A percentile compares a stretch with the other conserved stretches of the same genome.
Evolutionary conservation across 2,113 vertebrate species (phyloP).

Genomic region (Gopherus flavomarginatus): DNA sequence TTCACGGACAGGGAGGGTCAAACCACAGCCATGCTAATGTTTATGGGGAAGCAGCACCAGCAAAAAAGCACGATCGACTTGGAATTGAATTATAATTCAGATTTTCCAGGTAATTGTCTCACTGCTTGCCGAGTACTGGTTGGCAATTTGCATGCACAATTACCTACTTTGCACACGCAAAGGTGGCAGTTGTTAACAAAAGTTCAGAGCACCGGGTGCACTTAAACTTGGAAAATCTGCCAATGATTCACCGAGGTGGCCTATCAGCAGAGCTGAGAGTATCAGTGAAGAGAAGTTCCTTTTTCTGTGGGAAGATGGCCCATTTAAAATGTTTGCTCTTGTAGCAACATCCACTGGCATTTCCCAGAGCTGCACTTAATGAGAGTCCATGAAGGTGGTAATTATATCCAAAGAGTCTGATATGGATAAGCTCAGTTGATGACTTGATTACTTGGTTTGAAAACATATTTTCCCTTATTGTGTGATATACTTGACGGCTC

Average conservation of each 20-base stretch:
- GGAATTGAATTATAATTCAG: neutral
- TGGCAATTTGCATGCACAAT: neutral
- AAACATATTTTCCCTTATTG: neutral
- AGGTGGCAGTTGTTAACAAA: neutral
- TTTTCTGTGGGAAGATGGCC: neutral
- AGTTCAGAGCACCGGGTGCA: neutral
- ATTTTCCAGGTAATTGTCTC: neutral
- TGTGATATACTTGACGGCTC: neutral
- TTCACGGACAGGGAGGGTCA: neutral
- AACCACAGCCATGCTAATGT: neutral
- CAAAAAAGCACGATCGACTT: neutral
- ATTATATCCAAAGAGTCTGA: neutral
- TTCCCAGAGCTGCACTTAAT: too few species aligned
- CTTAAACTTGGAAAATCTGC: neutral
- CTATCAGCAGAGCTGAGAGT: neutral
- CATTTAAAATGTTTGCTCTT: neutral
- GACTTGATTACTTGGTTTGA: accelerated
- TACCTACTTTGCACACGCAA: neutral
- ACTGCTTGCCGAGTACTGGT: accelerated
- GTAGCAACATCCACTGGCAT: neutral
- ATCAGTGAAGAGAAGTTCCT: neutral
- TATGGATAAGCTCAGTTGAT: neutral
- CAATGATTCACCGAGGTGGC: neutral
- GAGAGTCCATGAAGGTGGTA: accelerated
- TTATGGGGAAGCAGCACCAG: neutral